phyloP scores from a whole-genome alignment of 2,113 vertebrate genomes.

The Gavia stellata region DNA sequence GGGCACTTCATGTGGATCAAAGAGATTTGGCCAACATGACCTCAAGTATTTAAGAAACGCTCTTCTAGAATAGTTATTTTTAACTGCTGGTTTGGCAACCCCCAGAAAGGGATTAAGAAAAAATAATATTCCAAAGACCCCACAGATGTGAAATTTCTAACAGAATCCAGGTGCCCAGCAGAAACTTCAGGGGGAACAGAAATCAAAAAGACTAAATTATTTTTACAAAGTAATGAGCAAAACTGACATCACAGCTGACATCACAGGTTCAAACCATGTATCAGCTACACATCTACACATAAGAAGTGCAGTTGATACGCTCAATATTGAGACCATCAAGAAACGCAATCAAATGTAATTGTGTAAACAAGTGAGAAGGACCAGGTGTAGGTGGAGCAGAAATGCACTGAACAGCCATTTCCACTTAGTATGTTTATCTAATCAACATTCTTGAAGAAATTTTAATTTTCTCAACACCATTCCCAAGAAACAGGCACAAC shows the following conservation, averaged over 20 bases:
- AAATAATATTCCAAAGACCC: neutral
- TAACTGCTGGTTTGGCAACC: neutral
- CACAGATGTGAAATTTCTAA: neutral
- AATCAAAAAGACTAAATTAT: neutral
- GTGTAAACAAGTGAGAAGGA: neutral
- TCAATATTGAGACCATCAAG: neutral
- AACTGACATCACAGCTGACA: neutral
- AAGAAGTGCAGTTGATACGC: accelerated
- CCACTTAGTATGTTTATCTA: neutral
- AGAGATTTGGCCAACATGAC: neutral
- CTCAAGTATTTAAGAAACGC: neutral
- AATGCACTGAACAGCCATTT: neutral
- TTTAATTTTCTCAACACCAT: neutral
- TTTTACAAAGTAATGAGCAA: neutral
- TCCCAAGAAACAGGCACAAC: neutral
- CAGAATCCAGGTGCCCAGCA: neutral
- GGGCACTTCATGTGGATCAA: neutral
- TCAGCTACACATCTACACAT: neutral
- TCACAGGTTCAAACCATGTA: neutral
- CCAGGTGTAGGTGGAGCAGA: neutral
- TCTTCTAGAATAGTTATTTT: neutral
- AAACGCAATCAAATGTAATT: neutral
- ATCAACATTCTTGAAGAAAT: neutral
- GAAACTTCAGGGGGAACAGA: neutral
- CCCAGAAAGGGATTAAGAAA: neutral